Evolutionary conservation across 2,888 invertebrate genomes (phyloP).

Genomic region (Lasioglossum lativentre): DNA sequence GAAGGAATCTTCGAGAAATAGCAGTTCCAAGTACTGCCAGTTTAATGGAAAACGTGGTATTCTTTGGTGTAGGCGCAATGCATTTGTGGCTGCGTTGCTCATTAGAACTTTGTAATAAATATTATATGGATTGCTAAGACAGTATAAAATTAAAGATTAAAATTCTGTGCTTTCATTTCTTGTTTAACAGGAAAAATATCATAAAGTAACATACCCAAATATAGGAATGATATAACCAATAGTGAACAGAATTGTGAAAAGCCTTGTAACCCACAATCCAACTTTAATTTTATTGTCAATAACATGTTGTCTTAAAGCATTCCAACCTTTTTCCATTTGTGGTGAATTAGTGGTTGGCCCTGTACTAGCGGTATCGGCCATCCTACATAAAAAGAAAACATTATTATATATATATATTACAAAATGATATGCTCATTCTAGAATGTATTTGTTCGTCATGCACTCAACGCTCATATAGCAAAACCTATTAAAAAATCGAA

Average conservation of each 20-base stretch:
- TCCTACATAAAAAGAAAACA: conserved; percentile 58
- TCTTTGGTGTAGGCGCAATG: conserved; percentile 97
- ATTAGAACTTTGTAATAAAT: conserved; percentile 96
- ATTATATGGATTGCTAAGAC: conserved; percentile 89
- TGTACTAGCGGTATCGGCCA: conserved; percentile 77
- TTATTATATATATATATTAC: not conserved
- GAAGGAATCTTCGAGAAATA: conserved; percentile 96
- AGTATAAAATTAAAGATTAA: conserved; percentile 20
- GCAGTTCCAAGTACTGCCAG: conserved; percentile 91
- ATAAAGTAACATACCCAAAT: conserved; percentile 90
- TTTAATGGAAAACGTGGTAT: conserved; percentile 93
- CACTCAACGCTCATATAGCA: not conserved
- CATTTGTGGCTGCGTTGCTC: conserved; percentile 97
- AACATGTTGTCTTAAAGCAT: conserved; percentile 90
- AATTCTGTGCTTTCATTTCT: conserved; percentile 8
- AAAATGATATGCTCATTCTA: not conserved
- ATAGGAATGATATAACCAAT: conserved; percentile 94
- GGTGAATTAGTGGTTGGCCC: conserved; percentile 69
- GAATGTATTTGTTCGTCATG: not conserved
- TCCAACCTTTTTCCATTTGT: conserved; percentile 86
- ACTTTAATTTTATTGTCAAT: conserved; percentile 94
- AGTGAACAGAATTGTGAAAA: conserved; percentile 93
- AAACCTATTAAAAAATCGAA: not conserved
- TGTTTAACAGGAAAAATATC: conserved; percentile 67
- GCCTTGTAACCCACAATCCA: conserved; percentile 93